Percentiles rank a stretch among this genome's conserved stretches.
phyloP scores from a whole-genome alignment of 2,888 invertebrate genomes.

The Euplexia lucipara region DNA sequence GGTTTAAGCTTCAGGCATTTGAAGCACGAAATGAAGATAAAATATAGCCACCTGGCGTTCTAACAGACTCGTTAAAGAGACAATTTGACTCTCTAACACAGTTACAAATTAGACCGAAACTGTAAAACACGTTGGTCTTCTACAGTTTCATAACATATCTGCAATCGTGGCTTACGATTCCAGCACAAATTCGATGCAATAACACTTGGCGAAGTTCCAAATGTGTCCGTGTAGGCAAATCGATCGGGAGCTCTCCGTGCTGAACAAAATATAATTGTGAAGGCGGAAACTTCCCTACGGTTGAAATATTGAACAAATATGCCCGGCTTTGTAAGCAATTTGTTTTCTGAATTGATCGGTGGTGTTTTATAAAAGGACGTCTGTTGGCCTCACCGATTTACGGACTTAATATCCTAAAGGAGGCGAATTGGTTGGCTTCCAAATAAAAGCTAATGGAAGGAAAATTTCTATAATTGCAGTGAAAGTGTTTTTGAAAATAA shows the following conservation, averaged over 20 bases:
- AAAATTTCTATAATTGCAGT: background rate
- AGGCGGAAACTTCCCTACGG: constrained; percentile 58
- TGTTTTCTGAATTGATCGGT: constrained; percentile 57
- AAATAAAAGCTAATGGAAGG: background rate
- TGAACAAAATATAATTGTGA: constrained; percentile 65
- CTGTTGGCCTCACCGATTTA: constrained; percentile 39
- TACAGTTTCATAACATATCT: constrained; percentile 70
- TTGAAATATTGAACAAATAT: constrained; percentile 65
- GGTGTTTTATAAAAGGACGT: constrained; percentile 42
- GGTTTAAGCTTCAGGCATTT: background rate
- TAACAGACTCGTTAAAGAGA: constrained; percentile 1
- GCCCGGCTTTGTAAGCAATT: constrained; percentile 54
- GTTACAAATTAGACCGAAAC: constrained; percentile 50
- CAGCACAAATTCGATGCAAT: constrained; percentile 79
- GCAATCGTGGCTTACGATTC: constrained; percentile 69
- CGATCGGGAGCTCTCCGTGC: constrained; percentile 76
- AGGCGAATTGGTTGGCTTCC: background rate
- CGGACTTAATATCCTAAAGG: constrained; percentile 33
- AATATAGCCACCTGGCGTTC: background rate
- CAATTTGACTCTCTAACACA: constrained; percentile 33
- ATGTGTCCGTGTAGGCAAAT: constrained; percentile 84
- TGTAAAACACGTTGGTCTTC: constrained; percentile 50
- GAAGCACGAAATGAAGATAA: constrained; percentile 3
- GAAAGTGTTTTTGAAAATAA: constrained; percentile 8
- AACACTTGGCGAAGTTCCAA: constrained; percentile 85